phyloP scores from a whole-genome alignment of 2,797 vertebrate genomes.

The Typhlichthys subterraneus region DNA sequence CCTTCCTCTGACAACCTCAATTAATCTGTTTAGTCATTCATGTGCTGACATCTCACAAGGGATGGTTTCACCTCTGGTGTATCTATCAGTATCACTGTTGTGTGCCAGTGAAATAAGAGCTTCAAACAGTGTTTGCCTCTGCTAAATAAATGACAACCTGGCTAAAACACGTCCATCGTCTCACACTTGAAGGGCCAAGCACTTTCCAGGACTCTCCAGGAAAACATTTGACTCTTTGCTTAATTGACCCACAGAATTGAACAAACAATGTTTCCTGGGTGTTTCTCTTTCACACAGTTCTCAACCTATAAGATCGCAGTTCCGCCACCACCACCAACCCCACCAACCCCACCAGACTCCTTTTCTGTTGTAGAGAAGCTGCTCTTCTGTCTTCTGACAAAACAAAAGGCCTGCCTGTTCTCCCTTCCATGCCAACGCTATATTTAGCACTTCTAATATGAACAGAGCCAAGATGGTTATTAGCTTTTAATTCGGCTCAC shows the following conservation, averaged over 20 bases:
- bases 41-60: slow-evolving; percentile 61
- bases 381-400: slow-evolving; percentile 18
- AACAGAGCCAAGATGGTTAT: slow-evolving; percentile 6
- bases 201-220: slow-evolving; percentile 36
- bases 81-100: slow-evolving; percentile 50
- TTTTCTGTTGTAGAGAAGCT: slow-evolving; percentile 15
- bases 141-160: slow-evolving; percentile 27
- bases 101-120: slow-evolving; percentile 29
- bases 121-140: slow-evolving; percentile 17
- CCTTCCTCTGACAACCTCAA: slow-evolving; percentile 25
- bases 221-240: slow-evolving; percentile 33
- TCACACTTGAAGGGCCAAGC: slow-evolving; percentile 23
- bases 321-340: slow-evolving; percentile 1
- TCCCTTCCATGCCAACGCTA: slow-evolving; percentile 12
- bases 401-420: slow-evolving; percentile 25
- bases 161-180: slow-evolving; percentile 15
- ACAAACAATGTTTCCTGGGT: slow-evolving; percentile 36
- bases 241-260: slow-evolving; percentile 46
- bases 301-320: slow-evolving; percentile 11
- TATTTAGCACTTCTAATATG: slow-evolving; percentile 32
- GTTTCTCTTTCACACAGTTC: slow-evolving; percentile 36
- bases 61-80: slow-evolving; percentile 37
- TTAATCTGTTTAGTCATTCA: slow-evolving; percentile 52
- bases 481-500: slow-evolving; percentile 19
- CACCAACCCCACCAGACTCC: background rate